Conservation (phyloP, 2,888 invertebrate species). For the Acrobasis suavella region DNA sequence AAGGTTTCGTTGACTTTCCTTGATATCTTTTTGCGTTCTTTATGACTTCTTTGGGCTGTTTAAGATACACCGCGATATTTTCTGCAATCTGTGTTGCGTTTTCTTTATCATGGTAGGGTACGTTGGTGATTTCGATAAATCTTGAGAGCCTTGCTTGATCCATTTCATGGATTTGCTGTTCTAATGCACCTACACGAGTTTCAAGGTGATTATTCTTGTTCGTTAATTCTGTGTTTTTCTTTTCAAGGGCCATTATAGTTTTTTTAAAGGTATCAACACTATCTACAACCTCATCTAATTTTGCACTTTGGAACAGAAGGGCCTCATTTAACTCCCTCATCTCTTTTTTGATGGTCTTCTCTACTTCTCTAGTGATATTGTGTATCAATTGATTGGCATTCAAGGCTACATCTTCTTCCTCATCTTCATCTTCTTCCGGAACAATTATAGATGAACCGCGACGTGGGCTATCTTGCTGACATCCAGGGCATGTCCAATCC, state of each 20-base stretch:
- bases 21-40: conserved; percentile 11
- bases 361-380: conserved; percentile 4
- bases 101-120: conserved; percentile 13
- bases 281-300: conserved; percentile 5
- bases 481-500: no score
- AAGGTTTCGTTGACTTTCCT: conserved; percentile 6
- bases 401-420: no score
- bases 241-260: conserved; percentile 18
- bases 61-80: conserved; percentile 23
- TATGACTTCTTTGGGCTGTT: neutral
- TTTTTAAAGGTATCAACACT: neutral
- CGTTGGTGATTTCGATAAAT: conserved; percentile 23
- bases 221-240: conserved; percentile 23
- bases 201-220: conserved; percentile 25
- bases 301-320: neutral
- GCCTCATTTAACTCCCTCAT: conserved; percentile 9
- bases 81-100: neutral
- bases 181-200: conserved; percentile 26
- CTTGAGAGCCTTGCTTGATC: conserved; percentile 27
- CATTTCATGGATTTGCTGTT: conserved; percentile 30
- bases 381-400: no score
- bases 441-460: no score
- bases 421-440: no score
- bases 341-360: conserved; percentile 12
- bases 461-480: no score